A percentile compares a stretch with the other conserved stretches of the same genome.
phyloP scores from a whole-genome alignment of 2,888 invertebrate genomes.

The Xestoiulus laeticollis region DNA sequence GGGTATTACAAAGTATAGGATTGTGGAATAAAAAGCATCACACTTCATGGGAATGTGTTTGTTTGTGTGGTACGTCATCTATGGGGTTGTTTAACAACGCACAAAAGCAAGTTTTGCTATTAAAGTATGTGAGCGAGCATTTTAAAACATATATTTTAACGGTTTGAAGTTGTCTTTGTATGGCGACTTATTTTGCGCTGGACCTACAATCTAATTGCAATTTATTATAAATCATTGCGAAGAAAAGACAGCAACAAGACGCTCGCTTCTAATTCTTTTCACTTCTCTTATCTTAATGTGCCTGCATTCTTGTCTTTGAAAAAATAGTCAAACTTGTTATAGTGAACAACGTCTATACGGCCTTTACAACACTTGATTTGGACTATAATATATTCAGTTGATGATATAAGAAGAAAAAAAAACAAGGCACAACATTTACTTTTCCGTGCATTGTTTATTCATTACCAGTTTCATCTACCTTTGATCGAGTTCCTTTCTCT shows the following conservation, averaged over 20 bases:
- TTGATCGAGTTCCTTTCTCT: slow-evolving; percentile 32
- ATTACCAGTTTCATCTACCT: slow-evolving; percentile 33
- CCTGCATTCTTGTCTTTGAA: slow-evolving; percentile 30
- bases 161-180: slow-evolving; percentile 28
- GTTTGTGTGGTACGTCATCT: not conserved
- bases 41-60: not conserved
- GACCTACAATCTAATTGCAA: slow-evolving; percentile 34
- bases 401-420: slow-evolving; percentile 28
- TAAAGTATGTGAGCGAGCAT: slow-evolving; percentile 1
- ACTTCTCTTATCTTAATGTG: slow-evolving; percentile 37
- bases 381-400: slow-evolving; percentile 17
- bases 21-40: not conserved
- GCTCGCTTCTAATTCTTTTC: slow-evolving; percentile 37
- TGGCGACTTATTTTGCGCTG: slow-evolving; percentile 11
- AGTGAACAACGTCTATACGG: slow-evolving; percentile 24
- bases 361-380: not conserved
- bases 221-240: slow-evolving; percentile 32
- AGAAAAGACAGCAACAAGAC: slow-evolving; percentile 15
- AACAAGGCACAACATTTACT: slow-evolving; percentile 34
- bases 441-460: slow-evolving; percentile 33
- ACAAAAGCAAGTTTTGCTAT: slow-evolving; percentile 4
- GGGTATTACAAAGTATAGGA: not conserved
- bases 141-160: slow-evolving; percentile 21
- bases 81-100: slow-evolving; percentile 13
- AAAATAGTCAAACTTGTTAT: not conserved